Evolutionary conservation across 1,140 invertebrate species (phyloP), one percentile per base, ranked within the genome.

Genomic region (Lutraria rhynchaena): DNA sequence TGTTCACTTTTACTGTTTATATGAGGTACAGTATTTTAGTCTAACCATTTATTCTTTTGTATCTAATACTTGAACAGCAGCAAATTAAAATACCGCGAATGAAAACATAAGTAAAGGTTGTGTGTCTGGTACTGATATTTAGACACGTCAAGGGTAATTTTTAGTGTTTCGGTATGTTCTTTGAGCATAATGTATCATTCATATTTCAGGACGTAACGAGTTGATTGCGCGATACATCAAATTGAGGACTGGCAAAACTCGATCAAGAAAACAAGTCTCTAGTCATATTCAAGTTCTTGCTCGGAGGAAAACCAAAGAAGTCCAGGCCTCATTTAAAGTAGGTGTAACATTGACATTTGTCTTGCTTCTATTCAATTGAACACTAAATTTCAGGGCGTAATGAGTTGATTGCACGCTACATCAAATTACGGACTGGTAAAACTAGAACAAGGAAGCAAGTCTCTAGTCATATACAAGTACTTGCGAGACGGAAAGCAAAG

Each of bases 201-300:
- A 35, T 61, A 67, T 86, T 88, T 29, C 88, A 99, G 98, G 98
- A 90, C 95, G 99, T 86, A 99, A 99, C 94, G 99, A 99, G 94
- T 94, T 99, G 89, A 99, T 99, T 93, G 99, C 99, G 83, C 95
- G 99, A 88, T 99, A 99, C 93, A 99, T 99, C 91, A 99, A 99
- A 95, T 93, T 99, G 86, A 95, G 99, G 87, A 99, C 99, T 81
- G 99, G 99, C 67, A 99, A 99, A 93, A 99, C 98, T 92, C 95
- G 99, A 92, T 99, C 99, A 90, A 94, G 99, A 89, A 99, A 99
- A 94, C 99, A 99, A 94, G 99, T 99, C 86, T 99, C 98, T 85
- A 99, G 98, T 87, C 99, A 99, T 92, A 99, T 99, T 93, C 99
- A 99, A 93, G 99, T 99, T 83, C 95, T 99, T 84, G 98, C 98